Conservation (phyloP, 2,797 vertebrate species). For the Euthynnus affinis region DNA sequence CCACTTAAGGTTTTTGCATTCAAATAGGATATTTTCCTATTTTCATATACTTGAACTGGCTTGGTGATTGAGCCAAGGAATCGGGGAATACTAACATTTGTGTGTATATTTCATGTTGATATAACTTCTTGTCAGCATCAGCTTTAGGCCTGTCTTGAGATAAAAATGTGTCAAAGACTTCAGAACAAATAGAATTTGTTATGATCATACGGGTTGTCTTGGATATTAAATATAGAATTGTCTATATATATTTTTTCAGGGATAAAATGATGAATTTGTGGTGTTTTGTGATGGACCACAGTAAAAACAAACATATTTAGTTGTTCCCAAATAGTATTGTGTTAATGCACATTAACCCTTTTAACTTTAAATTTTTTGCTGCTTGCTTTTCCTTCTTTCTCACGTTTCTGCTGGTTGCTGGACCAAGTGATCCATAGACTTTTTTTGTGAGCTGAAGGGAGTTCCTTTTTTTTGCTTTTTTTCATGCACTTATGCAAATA, state of each 20-base stretch:
- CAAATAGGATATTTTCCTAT: constrained; percentile 52
- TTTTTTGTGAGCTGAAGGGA: constrained; percentile 1
- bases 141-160: constrained; percentile 13
- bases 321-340: constrained; percentile 11
- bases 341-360: constrained; percentile 7
- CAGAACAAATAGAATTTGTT: constrained; percentile 26
- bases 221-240: constrained; percentile 21
- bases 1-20: constrained; percentile 37
- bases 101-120: constrained; percentile 5
- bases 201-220: constrained; percentile 22
- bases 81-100: not conserved
- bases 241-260: constrained; percentile 37
- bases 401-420: constrained; percentile 21
- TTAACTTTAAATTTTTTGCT: not conserved
- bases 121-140: constrained; percentile 11
- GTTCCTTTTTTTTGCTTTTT: not conserved
- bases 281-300: not conserved
- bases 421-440: constrained; percentile 32
- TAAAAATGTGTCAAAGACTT: constrained; percentile 30
- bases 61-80: constrained; percentile 11
- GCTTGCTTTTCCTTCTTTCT: not conserved
- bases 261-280: constrained; percentile 22
- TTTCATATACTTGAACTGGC: constrained; percentile 55
- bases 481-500: not conserved
- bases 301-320: not conserved